Base-by-base conservation (phyloP, 2,797 vertebrate species). In the Taeniopygia guttata region DNA sequence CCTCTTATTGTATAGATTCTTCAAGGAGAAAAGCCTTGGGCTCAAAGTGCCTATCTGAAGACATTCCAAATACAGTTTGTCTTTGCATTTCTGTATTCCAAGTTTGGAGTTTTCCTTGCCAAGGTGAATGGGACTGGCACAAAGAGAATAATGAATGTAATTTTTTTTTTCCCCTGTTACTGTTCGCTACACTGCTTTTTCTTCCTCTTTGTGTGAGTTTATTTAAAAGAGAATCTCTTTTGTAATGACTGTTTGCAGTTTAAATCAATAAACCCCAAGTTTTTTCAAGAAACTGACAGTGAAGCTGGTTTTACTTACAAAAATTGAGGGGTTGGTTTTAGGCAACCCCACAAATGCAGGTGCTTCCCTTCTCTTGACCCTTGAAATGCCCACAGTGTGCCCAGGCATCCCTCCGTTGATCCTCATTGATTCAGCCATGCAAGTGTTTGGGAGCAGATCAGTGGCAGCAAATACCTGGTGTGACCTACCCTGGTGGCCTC, bases 161-260 rank as follows among this genome's bases (percentile, higher is more conserved):
- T 98, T 97, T 96, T 87, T 87, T 69, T 95, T 82, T 13, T 5
- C 49, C 97, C 98, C 96, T 89, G 48, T 98, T 98, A 98, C 98
- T 98, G 98, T 98, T 98, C 98, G 99, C 99, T 99, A 99, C 98
- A 98, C 98, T 84, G 97, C 98, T 97, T 97, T 97, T 96, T 95
- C 96, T 97, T 98, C 95, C 98, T 98, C 98, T 98, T 96, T 98
- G 97, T 98, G 98, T 98, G 98, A 98, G 98, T 99, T 99, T 99
- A 98, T 99, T 99, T 99, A 98, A 98, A 98, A 98, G 96, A 96
- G 90, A 97, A 97, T 97, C 97, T 96, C 96, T 98, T 98, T 99
- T 99, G 98, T 99, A 99, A 99, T 98, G 98, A 99, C 99, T 99
- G 99, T 99, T 99, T 99, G 98, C 99, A 99, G 99, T 99, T 99